These are phyloP conservation scores for Ethmia dodecea DNA, from an alignment of 2,888 invertebrate genomes.

Conservation along the genomic window DNA sequence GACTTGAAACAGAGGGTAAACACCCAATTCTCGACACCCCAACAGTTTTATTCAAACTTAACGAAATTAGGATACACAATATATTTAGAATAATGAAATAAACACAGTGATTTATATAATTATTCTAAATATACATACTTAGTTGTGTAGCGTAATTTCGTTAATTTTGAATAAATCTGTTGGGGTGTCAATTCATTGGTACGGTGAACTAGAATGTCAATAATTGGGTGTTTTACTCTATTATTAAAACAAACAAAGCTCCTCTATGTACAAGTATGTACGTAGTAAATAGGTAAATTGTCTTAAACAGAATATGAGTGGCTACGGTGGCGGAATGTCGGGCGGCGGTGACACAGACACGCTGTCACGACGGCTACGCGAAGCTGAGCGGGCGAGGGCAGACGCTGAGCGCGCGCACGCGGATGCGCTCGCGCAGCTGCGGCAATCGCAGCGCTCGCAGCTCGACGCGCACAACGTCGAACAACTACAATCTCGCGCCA, in stretches of 20 bases:
- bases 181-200: no score
- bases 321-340: constrained; percentile 39
- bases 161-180: no score
- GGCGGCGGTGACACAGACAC: constrained; percentile 58
- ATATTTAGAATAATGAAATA: no score
- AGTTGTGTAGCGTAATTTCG: no score
- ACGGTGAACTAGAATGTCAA: not conserved
- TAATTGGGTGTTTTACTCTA: not conserved
- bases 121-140: no score
- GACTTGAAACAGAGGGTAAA: no score
- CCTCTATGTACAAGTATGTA: constrained; percentile 3
- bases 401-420: constrained; percentile 88
- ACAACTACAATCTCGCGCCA: constrained; percentile 87
- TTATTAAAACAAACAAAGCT: constrained; percentile 3
- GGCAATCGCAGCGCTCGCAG: constrained; percentile 67
- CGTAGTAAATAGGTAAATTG: no score
- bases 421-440: constrained; percentile 85
- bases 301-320: constrained; percentile 66
- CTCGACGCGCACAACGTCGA: constrained; percentile 78
- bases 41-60: no score
- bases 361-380: constrained; percentile 85
- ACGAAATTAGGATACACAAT: no score
- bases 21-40: no score
- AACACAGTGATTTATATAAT: no score
- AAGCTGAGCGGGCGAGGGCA: constrained; percentile 86